Evolutionary conservation across 2,797 vertebrate species (phyloP).

Genomic region (Galago senegalensis): DNA sequence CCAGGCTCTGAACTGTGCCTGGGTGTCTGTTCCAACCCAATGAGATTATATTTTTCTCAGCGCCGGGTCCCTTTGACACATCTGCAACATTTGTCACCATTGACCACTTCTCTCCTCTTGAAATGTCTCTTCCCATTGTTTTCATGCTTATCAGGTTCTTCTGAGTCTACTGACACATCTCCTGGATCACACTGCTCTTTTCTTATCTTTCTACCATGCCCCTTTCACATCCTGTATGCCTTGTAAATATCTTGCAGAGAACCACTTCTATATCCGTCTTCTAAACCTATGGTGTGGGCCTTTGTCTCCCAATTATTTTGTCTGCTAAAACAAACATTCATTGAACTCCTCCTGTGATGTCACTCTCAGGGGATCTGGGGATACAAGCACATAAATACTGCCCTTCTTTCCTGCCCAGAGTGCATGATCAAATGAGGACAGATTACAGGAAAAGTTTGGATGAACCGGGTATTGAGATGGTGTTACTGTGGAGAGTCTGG

Average conservation of each 20-base stretch:
- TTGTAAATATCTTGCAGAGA: background rate
- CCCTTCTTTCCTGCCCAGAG: background rate
- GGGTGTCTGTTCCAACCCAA: background rate
- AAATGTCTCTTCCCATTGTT: background rate
- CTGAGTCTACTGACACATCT: background rate
- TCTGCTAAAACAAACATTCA: background rate
- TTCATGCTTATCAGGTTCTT: background rate
- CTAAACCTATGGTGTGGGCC: background rate
- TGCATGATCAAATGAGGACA: background rate
- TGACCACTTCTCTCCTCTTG: background rate
- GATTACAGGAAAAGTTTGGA: background rate
- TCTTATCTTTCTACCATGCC: background rate
- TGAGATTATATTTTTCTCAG: background rate
- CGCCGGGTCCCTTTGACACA: background rate
- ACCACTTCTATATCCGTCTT: background rate
- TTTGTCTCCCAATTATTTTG: background rate
- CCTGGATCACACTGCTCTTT: background rate
- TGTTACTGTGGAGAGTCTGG: background rate
- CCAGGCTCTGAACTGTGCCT: background rate
- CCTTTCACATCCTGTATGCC: background rate
- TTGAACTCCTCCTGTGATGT: background rate
- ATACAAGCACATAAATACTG: background rate
- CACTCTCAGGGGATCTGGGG: background rate
- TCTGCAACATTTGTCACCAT: background rate
- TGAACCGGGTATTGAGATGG: background rate